phyloP scores from a whole-genome alignment of 2,113 vertebrate genomes.

The Malurus elegans region DNA sequence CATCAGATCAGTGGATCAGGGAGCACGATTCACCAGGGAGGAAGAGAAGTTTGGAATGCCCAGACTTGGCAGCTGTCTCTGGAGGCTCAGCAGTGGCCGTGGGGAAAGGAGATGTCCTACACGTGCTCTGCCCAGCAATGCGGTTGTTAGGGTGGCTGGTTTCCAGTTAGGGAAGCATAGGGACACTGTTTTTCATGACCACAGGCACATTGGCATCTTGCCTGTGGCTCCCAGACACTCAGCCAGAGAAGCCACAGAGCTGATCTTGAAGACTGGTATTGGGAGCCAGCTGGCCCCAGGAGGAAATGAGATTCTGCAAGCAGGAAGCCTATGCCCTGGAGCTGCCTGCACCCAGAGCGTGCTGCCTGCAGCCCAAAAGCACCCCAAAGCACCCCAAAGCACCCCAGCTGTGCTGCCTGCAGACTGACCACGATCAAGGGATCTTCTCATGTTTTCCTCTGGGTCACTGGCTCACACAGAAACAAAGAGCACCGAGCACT shows the following conservation, averaged over 20 bases:
- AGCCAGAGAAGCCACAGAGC: not conserved
- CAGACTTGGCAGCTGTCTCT: not conserved
- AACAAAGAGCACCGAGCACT: not conserved
- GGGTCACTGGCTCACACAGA: not conserved
- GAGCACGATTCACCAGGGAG: not conserved
- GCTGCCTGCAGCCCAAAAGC: not conserved
- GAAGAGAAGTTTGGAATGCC: not conserved
- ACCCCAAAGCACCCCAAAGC: not conserved
- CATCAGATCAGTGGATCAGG: not conserved
- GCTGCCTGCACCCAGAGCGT: not conserved
- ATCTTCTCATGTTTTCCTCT: not conserved
- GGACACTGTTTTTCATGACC: not conserved
- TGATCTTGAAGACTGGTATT: not conserved
- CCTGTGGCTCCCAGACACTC: not conserved
- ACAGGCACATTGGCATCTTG: not conserved
- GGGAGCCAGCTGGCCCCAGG: not conserved
- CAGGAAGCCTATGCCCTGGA: not conserved
- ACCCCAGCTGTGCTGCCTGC: not conserved
- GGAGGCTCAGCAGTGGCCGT: not conserved
- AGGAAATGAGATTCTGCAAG: not conserved
- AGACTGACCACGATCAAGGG: not conserved
- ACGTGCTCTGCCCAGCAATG: not conserved
- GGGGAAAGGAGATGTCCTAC: not conserved
- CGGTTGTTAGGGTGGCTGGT: not conserved
- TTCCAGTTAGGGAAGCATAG: not conserved